A percentile compares a stretch with the other conserved stretches of the same genome.
These are phyloP conservation scores for Thecocarcelia acutangulata DNA, from an alignment of 2,888 invertebrate genomes.

Conservation along the genomic window DNA sequence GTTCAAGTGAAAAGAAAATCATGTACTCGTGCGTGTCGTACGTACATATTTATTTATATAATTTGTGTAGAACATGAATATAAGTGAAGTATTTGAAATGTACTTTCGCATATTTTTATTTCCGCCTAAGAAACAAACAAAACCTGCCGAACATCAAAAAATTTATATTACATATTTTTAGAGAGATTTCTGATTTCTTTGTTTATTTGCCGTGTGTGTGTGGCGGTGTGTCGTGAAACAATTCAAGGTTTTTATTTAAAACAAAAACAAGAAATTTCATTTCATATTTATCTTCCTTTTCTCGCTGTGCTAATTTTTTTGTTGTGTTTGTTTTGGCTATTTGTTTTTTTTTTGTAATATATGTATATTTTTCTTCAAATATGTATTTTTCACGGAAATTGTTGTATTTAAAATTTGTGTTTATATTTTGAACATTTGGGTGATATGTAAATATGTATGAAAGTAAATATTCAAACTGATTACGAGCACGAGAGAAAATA, in stretches of 20 bases:
- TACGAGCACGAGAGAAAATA: too few species aligned
- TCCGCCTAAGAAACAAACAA: too few species aligned
- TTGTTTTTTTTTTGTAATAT: slow-evolving; percentile 14
- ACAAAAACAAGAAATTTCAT: slow-evolving; percentile 5
- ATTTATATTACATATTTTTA: background rate
- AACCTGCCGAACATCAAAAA: background rate
- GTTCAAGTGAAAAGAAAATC: too few species aligned
- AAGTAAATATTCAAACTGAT: too few species aligned
- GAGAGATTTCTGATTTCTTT: background rate
- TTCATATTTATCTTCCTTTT: slow-evolving; percentile 27
- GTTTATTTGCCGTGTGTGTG: background rate
- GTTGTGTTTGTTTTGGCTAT: background rate
- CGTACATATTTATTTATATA: too few species aligned
- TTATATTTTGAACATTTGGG: background rate
- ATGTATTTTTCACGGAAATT: slow-evolving; percentile 53
- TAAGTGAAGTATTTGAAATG: too few species aligned
- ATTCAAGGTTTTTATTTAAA: slow-evolving; percentile 53
- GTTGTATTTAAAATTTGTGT: slow-evolving; percentile 19
- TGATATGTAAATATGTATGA: too few species aligned
- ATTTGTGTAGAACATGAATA: too few species aligned
- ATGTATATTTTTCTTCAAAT: slow-evolving; percentile 37
- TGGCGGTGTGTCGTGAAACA: slow-evolving; percentile 8
- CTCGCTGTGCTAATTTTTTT: slow-evolving; percentile 22
- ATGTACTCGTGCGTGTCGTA: too few species aligned
- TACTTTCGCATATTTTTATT: too few species aligned